Evolutionary conservation across 2,888 invertebrate species (phyloP).

Genomic region (Cataglyphis cursor): DNA sequence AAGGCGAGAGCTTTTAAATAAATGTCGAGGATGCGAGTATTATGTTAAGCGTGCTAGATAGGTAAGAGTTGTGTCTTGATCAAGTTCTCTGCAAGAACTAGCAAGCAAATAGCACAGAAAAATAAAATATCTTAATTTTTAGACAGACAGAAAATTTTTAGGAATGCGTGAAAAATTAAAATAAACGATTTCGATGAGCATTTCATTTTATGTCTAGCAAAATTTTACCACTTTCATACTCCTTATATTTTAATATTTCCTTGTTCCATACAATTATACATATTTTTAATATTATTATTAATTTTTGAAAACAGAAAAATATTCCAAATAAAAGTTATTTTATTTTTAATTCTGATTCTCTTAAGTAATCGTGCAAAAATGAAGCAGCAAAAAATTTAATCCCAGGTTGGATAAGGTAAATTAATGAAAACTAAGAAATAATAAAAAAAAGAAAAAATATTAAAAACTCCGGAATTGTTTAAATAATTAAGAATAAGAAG

Average conservation of each 20-base stretch:
- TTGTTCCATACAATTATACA: not conserved
- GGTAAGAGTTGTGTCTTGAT: not conserved
- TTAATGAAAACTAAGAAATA: not conserved
- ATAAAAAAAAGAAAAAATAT: not conserved
- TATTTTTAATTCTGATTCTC: not conserved
- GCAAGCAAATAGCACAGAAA: not conserved
- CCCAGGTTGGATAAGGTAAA: constrained; percentile 41
- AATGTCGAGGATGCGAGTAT: constrained; percentile 67
- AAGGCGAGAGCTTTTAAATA: constrained; percentile 65
- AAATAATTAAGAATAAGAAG: not conserved
- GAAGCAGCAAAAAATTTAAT: constrained; percentile 24
- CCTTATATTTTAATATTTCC: not conserved
- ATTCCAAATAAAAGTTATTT: not conserved
- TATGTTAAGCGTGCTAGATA: constrained; percentile 43
- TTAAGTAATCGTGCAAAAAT: not conserved
- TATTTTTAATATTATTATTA: not conserved
- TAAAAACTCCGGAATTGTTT: not conserved
- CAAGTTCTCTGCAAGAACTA: not conserved
- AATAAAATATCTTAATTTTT: not conserved
- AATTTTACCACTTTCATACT: not conserved
- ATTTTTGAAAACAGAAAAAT: not conserved
- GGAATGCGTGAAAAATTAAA: constrained; percentile 4
- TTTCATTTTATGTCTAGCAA: not conserved
- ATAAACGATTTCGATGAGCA: constrained; percentile 20
- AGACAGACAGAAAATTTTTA: not conserved